Evolutionary conservation across 1,140 invertebrate species (phyloP), one percentile per base, ranked within the genome.

Genomic region (Choristoneura fumiferana): DNA sequence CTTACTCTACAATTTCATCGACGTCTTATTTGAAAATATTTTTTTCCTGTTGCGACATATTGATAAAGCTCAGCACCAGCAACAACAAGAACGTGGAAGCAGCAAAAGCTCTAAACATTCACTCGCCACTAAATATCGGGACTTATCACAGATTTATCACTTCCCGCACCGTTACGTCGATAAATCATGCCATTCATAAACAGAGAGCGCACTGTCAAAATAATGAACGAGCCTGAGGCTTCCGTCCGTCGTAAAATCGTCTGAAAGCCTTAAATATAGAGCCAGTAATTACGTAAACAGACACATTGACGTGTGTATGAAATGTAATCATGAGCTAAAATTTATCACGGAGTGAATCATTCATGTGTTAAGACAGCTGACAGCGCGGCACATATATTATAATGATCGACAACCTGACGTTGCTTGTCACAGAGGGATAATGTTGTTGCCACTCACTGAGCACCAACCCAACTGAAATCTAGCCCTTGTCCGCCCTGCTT

Each of bases 321-420:
- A 85, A 88, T 82, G 84, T 87, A 87, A 88, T 88, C 85, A 88
- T 88, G 85, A 88, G 85, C 84, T 85, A 77, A 83, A 88, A 88
- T 88, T 88, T 88, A 88, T 88, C 82, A 85, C 78, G 71, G 73
- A 86, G 83, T 86, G 85, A 88, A 88, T 88, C 85, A 88, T 84
- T 88, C 85, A 87, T 83, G 80, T 76, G 74, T 72, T 76, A 69
- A 85, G 83, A 88, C 82, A 88, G 84, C 79, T 87, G 85, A 88
- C 85, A 87, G 84, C 77, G 73, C 76, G 67, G 77, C 82, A 80
- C 82, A 88, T 88, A 88, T 77, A 88, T 88, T 88, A 85, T 83
- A 85, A 81, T 88, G 83, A 88, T 86, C 82, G 85, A 88, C 83
- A 88, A 76, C 82, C 79, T 79, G 85, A 88, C 81, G 79, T 86